Conservation (phyloP, 2,888 invertebrate species). For the Drosophila prostipennis region DNA sequence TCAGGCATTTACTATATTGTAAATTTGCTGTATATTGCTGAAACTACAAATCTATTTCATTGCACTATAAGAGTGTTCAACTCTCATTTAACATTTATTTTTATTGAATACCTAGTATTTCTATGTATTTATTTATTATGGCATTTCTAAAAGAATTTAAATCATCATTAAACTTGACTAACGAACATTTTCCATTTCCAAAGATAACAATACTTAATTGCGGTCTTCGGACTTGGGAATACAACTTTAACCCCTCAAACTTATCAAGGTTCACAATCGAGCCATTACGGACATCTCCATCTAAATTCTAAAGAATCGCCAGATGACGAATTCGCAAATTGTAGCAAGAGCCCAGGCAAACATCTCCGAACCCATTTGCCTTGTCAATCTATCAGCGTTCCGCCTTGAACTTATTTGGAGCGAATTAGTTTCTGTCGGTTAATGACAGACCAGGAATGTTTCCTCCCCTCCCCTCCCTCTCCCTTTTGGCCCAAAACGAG, state of each 20-base stretch:
- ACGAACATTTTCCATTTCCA: neutral
- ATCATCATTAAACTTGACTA: neutral
- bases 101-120: neutral
- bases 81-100: no score
- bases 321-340: constrained; percentile 27
- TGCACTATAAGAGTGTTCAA: neutral
- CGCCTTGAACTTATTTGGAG: constrained; percentile 45
- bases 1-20: no score
- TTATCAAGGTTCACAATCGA: constrained; percentile 23
- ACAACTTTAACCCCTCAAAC: neutral
- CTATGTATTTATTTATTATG: neutral
- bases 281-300: constrained; percentile 3
- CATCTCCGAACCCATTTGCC: constrained; percentile 25
- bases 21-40: no score
- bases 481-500: constrained; percentile 14
- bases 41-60: no score
- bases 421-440: constrained; percentile 44
- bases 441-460: constrained; percentile 40
- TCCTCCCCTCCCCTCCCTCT: no score
- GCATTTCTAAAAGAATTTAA: neutral
- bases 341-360: constrained; percentile 11
- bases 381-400: constrained; percentile 40
- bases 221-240: neutral
- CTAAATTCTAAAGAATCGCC: neutral
- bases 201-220: neutral